These are phyloP conservation scores for Caenorhabditis plicata DNA, from an alignment of 2,888 invertebrate genomes.

Conservation along the genomic window DNA sequence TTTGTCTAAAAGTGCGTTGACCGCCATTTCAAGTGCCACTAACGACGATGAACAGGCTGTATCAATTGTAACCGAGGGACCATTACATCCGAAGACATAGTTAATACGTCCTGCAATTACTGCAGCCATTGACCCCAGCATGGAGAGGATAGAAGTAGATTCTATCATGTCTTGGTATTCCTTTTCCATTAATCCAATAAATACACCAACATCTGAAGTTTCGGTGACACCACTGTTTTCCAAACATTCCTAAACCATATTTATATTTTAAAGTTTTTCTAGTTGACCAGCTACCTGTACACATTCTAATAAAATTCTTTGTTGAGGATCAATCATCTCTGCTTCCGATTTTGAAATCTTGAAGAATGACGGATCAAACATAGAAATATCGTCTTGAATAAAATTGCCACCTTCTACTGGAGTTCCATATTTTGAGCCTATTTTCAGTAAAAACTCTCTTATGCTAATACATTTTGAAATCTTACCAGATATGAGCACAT, in stretches of 20 bases:
- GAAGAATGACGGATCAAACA: constrained; percentile 59
- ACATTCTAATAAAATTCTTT: constrained; percentile 57
- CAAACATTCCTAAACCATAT: constrained; percentile 52
- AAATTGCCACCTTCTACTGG: constrained; percentile 60
- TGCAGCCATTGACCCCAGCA: constrained; percentile 50
- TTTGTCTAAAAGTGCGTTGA: constrained; percentile 77
- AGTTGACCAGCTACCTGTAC: constrained; percentile 14
- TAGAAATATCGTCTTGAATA: constrained; percentile 33
- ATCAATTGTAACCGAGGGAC: constrained; percentile 87
- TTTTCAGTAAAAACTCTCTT: background rate
- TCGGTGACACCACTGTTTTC: constrained; percentile 48
- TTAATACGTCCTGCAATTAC: constrained; percentile 57
- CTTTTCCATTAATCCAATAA: constrained; percentile 61
- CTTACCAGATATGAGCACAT: constrained; percentile 43
- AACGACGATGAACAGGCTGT: constrained; percentile 95
- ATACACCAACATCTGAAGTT: constrained; percentile 44
- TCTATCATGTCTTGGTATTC: constrained; percentile 55
- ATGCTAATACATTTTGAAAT: background rate
- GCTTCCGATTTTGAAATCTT: constrained; percentile 58
- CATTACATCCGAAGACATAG: constrained; percentile 47
- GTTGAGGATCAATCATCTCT: constrained; percentile 61
- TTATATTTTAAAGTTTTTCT: background rate
- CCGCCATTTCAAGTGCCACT: constrained; percentile 79
- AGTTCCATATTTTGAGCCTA: constrained; percentile 39
- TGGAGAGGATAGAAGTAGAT: constrained; percentile 39